Conservation (phyloP, 1,140 invertebrate genomes). For the Drosophila miranda region DNA sequence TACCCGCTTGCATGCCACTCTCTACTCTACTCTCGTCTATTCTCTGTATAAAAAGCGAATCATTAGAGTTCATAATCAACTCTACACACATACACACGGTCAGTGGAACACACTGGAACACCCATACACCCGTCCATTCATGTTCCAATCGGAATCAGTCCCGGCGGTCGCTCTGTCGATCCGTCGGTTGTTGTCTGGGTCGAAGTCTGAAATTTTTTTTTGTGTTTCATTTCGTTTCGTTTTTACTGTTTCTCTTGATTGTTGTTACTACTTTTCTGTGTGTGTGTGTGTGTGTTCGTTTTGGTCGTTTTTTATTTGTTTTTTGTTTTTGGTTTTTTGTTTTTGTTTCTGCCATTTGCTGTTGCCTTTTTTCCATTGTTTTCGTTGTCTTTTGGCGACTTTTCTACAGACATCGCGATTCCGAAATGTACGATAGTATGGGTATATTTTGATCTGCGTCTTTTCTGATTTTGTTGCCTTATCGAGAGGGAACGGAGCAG, state of each 20-base stretch:
- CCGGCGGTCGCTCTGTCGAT: too few species aligned
- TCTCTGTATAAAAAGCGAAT: constrained; percentile 24
- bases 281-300: neutral
- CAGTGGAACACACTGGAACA: constrained; percentile 1
- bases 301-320: constrained; percentile 12
- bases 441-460: constrained; percentile 34
- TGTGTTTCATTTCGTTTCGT: constrained; percentile 48
- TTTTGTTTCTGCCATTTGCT: constrained; percentile 28
- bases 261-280: constrained; percentile 34
- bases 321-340: constrained; percentile 4
- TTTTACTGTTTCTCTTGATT: constrained; percentile 53
- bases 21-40: constrained; percentile 1
- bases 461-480: constrained; percentile 9
- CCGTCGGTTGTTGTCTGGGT: constrained; percentile 55
- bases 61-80: constrained; percentile 58
- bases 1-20: constrained; percentile 4
- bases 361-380: constrained; percentile 57
- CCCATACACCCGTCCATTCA: constrained; percentile 40
- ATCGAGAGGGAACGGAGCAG: neutral
- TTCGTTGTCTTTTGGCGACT: constrained; percentile 41
- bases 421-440: constrained; percentile 6
- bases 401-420: constrained; percentile 41
- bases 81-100: constrained; percentile 18
- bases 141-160: constrained; percentile 60
- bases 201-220: constrained; percentile 61